phyloP scores from a whole-genome alignment of 2,888 invertebrate species.

The Trissoscelio sp. region DNA sequence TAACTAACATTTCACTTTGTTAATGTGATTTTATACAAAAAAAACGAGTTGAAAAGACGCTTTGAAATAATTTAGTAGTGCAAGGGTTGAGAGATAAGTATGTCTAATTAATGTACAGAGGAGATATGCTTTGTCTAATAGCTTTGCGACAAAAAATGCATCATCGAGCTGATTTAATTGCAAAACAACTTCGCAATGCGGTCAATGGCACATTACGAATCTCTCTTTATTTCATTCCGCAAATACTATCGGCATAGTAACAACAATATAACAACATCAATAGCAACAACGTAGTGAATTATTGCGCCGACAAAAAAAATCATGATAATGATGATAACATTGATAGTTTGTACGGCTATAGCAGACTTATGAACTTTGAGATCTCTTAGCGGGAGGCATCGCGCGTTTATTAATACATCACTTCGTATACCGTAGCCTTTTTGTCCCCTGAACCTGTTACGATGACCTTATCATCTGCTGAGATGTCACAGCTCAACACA shows the following conservation, averaged over 20 bases:
- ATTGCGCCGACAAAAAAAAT: constrained; percentile 51
- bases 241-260: constrained; percentile 60
- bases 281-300: constrained; percentile 66
- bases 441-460: constrained; percentile 99
- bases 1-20: not conserved
- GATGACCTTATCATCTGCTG: constrained; percentile 98
- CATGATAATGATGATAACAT: constrained; percentile 69
- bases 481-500: constrained; percentile 99
- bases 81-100: constrained; percentile 32
- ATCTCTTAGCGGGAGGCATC: constrained; percentile 55
- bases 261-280: constrained; percentile 70
- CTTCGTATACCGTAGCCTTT: constrained; percentile 99
- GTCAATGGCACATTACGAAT: not conserved
- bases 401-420: constrained; percentile 88
- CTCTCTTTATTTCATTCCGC: not conserved
- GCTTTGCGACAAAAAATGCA: constrained; percentile 14
- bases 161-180: not conserved
- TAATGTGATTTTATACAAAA: not conserved
- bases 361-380: constrained; percentile 57
- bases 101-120: constrained; percentile 19
- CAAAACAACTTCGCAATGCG: constrained; percentile 29
- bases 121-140: constrained; percentile 5
- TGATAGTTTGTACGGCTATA: constrained; percentile 72
- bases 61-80: constrained; percentile 26
- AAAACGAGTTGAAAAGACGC: no score